These are phyloP conservation scores for Setophaga kirtlandii DNA, from an alignment of 2,113 vertebrate species.

Conservation along the genomic window DNA sequence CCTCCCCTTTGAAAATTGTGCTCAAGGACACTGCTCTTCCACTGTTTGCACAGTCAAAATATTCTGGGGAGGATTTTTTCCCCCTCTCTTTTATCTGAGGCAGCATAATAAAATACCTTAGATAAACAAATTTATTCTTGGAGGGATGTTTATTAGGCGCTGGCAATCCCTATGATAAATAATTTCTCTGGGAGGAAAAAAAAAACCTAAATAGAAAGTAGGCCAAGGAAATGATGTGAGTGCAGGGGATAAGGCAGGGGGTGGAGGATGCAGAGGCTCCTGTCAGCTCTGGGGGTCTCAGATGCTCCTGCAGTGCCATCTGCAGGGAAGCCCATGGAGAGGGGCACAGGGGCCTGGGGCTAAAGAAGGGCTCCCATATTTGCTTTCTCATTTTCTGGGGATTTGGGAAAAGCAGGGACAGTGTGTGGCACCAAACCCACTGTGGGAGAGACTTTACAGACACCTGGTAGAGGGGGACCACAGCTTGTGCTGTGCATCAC, in stretches of 20 bases:
- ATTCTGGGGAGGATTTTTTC: not conserved
- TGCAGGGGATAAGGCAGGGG: not conserved
- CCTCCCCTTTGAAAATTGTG: slow-evolving; percentile 48
- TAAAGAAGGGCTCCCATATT: not conserved
- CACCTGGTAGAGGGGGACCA: not conserved
- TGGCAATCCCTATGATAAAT: slow-evolving; percentile 60
- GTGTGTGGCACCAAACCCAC: accelerated
- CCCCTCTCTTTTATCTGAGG: slow-evolving; percentile 52
- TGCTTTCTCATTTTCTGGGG: not conserved
- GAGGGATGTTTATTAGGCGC: slow-evolving; percentile 57
- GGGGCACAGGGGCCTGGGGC: not conserved
- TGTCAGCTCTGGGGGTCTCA: not conserved
- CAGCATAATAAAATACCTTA: slow-evolving; percentile 70
- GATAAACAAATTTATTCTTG: slow-evolving; percentile 73
- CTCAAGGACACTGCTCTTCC: slow-evolving; percentile 61
- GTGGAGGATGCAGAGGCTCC: not conserved
- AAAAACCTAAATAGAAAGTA: slow-evolving; percentile 10
- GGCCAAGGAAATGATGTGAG: slow-evolving; percentile 27
- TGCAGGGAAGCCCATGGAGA: not conserved
- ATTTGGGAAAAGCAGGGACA: not conserved
- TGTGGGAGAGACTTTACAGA: accelerated
- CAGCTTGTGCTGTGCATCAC: accelerated
- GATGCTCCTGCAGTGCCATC: not conserved
- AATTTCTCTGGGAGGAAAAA: slow-evolving; percentile 46
- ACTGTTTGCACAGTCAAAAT: slow-evolving; percentile 54